Evolutionary conservation across 2,113 vertebrate species (phyloP).

Genomic region (Anser cygnoides): DNA sequence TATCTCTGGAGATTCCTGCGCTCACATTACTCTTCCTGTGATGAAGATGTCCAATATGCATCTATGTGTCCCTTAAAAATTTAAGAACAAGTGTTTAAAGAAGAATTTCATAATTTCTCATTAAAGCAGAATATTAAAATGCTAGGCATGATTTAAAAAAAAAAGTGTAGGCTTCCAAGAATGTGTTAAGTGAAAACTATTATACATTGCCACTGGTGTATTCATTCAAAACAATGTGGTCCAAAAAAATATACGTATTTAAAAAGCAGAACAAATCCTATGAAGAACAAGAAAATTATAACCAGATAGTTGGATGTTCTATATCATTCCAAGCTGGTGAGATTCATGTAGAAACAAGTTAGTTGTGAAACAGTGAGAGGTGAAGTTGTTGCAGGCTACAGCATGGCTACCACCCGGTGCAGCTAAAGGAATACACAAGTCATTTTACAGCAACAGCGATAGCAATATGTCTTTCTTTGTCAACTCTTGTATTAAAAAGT

Average conservation of each 20-base stretch:
- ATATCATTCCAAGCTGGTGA: not conserved
- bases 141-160: not conserved
- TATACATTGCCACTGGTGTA: rapidly evolving
- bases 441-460: not conserved
- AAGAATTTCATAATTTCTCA: not conserved
- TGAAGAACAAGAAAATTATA: not conserved
- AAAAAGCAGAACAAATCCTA: not conserved
- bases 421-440: not conserved
- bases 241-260: not conserved
- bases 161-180: not conserved
- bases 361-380: not conserved
- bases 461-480: not conserved
- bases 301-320: not conserved
- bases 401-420: not conserved
- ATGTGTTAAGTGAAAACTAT: not conserved
- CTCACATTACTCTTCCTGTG: not conserved
- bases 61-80: not conserved
- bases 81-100: not conserved
- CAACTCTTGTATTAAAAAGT: constrained; percentile 20
- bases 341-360: not conserved
- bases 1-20: not conserved
- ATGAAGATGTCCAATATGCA: not conserved
- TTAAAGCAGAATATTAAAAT: not conserved
- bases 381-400: not conserved
- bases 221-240: not conserved